Evolutionary conservation across 2,797 vertebrate genomes (phyloP).

Genomic region (Sebastes cheni): DNA sequence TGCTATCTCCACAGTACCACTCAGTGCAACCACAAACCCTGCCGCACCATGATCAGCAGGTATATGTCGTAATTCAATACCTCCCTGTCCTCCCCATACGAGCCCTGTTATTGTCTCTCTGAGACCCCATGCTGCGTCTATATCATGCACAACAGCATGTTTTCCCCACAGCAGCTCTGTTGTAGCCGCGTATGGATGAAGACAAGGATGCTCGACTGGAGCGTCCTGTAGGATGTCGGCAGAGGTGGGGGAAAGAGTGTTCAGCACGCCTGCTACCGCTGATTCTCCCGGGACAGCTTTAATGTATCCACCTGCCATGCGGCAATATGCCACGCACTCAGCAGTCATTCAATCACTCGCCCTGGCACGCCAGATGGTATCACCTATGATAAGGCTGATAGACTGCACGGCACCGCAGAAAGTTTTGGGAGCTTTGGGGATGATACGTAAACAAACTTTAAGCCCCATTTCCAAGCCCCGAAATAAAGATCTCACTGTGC

Average conservation of each 20-base stretch:
- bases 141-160: slow-evolving; percentile 58
- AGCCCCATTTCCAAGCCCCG: not conserved
- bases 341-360: slow-evolving; percentile 63
- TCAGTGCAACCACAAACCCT: not conserved
- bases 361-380: slow-evolving; percentile 54
- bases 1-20: slow-evolving; percentile 18
- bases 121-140: slow-evolving; percentile 14
- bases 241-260: slow-evolving; percentile 14
- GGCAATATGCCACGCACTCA: slow-evolving; percentile 59
- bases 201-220: not conserved
- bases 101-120: slow-evolving; percentile 35
- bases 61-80: slow-evolving; percentile 35
- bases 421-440: slow-evolving; percentile 21
- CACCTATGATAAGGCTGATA: slow-evolving; percentile 43
- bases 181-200: slow-evolving; percentile 14
- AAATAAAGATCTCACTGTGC: not conserved
- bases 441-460: slow-evolving; percentile 26
- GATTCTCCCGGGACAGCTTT: slow-evolving; percentile 57
- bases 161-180: slow-evolving; percentile 45
- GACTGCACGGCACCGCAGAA: slow-evolving; percentile 6
- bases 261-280: slow-evolving; percentile 10
- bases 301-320: slow-evolving; percentile 66
- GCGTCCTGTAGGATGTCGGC: slow-evolving; percentile 51
- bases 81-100: slow-evolving; percentile 25
- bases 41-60: slow-evolving; percentile 6